Evolutionary conservation across 2,113 vertebrate genomes (phyloP), one percentile per base, ranked within the genome.

Genomic region (Thermophis baileyi): DNA sequence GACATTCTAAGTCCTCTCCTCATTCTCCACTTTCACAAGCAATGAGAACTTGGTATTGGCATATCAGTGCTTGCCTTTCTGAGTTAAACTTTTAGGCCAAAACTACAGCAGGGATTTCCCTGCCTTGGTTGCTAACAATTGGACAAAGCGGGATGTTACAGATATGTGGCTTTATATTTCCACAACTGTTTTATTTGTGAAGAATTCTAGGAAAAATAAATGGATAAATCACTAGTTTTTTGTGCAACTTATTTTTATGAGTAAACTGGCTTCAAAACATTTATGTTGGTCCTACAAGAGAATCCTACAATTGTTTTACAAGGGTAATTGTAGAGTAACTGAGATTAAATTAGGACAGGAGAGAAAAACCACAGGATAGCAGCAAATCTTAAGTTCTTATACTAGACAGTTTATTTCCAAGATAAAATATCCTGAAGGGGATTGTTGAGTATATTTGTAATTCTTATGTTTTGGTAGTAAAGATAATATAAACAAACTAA

Each of bases 1-100:
- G 95, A 93, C 94, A 9, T 96, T 96, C 97, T 97, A 98, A 22
- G 97, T 40, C 16, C 16, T 44, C 74, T 40, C 6, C 27, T n/a
- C 27, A 51, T 3, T 96, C 89, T 35, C 6, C 93, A 57, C 50
- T 86, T 85, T 90, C 81, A 47, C 90, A 91, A 91, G 94, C 93
- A 95, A 94, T 95, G 93, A 93, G 91, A 91, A 92, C 93, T 95
- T 91, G 90, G 54, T 89, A 93, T 94, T 94, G 91, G 92, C 90
- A 91, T 87, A 60, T 92, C 69, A 90, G 95, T 97, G 47, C 35
- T 87, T 20, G n/a, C 89, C 47, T 87, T 92, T 92, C 49, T 55
- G 10, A 46, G 50, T 44, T 85, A 44, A 87, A 63, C 55, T 9
- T 44, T 74, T 2, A 6, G 94, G 93, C 93, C 94, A 81, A 16